Evolutionary conservation across 2,888 invertebrate species (phyloP).

Genomic region (Lasioglossum marginatum): DNA sequence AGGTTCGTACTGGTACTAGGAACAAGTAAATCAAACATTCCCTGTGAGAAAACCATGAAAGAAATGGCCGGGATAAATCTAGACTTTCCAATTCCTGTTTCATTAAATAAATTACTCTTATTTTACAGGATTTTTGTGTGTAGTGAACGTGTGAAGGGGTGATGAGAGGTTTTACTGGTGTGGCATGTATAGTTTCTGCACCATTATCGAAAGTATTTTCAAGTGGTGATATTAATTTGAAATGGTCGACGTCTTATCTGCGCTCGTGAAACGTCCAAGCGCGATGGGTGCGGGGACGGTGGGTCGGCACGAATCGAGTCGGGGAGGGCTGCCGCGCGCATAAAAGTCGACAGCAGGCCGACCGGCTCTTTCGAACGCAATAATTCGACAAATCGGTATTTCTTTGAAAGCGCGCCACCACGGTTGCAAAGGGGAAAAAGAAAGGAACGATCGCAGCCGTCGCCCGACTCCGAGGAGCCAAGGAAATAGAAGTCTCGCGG

Average conservation of each 20-base stretch:
- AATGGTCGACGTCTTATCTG: conserved; percentile 35
- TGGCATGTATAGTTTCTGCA: conserved; percentile 11
- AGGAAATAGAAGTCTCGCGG: conserved; percentile 14
- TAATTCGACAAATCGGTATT: conserved; percentile 74
- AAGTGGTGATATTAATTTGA: conserved; percentile 54
- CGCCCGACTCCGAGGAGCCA: background rate
- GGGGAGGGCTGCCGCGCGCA: conserved; percentile 33
- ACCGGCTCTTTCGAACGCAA: conserved; percentile 57
- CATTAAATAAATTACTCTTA: background rate
- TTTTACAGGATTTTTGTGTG: background rate
- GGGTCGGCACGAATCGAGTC: background rate
- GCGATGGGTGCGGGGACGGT: background rate
- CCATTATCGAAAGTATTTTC: conserved; percentile 42
- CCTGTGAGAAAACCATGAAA: no score
- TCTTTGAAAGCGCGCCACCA: conserved; percentile 63
- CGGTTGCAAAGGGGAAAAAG: conserved; percentile 10
- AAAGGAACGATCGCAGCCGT: conserved; percentile 10
- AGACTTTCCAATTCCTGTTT: no score
- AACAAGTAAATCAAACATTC: no score
- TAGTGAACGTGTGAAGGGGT: background rate
- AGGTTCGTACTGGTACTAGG: no score
- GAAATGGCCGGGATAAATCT: background rate
- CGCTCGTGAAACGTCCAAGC: background rate
- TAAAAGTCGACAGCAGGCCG: conserved; percentile 60
- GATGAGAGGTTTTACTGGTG: conserved; percentile 30